Base-by-base conservation (phyloP, 2,888 invertebrate genomes). In the Drosophila pseudotakahashii region DNA sequence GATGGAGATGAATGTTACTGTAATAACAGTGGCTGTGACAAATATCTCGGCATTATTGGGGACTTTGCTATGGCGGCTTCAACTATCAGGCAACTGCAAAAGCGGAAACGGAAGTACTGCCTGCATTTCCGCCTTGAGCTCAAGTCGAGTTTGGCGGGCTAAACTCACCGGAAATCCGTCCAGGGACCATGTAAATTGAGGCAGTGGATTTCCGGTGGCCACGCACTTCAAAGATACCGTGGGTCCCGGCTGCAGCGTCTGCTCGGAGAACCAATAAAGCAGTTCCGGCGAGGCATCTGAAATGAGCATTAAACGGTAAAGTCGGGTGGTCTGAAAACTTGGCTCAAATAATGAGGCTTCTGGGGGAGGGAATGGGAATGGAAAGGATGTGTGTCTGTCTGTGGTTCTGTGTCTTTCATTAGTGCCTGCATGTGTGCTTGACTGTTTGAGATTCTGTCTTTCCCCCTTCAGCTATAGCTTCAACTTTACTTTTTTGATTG, bases 141-240 rank as follows among this genome's bases (percentile, higher is more conserved):
- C 55, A 63, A 53, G 26, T 57, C 44, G 30, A 60, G 64, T 70
- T 62, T 75, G 62, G 70, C 68, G 66, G 66, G 34, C 66, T 64
- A 53, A 73, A 82, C 96, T 96, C 90, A 97, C 94, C 54, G 97
- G 95, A 92, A 97, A 97, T 50, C 97, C 97, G 91, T 98, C 98
- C 76, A 98, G 93, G 9, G 96, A 94, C 98, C 98, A 98, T 53
- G 95, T 95, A 92, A 98, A 97, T 91, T 96, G 96, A 4, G 98
- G 98, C 53, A 97, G 96, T 7, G 98, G 98, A 92, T 97, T 98
- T 53, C 98, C 98, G 88, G 97, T 96, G n/a, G 98, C 98, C 71
- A 97, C 96, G 93, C 98, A 98, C 92, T 97, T 97, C 78, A 98
- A 94, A 19, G 98, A 97, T 51, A 98, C 96, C 75, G 96, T 96